phyloP scores from a whole-genome alignment of 1,140 invertebrate genomes.

The Tetramorium parvispinum region DNA sequence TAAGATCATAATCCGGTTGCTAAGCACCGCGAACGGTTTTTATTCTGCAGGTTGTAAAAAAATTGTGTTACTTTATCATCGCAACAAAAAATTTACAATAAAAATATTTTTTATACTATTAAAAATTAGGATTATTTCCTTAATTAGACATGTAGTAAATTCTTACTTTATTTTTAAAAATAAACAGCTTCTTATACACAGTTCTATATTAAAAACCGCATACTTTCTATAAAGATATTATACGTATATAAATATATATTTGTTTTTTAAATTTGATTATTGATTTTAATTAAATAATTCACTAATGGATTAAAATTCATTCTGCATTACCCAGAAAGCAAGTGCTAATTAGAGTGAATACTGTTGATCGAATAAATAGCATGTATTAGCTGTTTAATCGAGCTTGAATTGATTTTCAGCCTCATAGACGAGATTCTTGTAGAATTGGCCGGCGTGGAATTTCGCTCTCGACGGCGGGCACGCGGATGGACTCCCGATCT shows the following conservation, averaged over 20 bases:
- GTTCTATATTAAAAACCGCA: background rate
- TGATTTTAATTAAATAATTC: background rate
- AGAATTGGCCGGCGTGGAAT: conserved; percentile 25
- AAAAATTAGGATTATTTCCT: background rate
- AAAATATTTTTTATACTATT: background rate
- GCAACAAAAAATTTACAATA: background rate
- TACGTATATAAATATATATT: background rate
- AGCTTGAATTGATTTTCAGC: conserved; percentile 4
- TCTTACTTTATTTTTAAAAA: background rate
- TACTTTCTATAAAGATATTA: background rate
- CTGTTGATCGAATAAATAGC: background rate
- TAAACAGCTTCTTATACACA: background rate
- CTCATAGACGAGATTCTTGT: background rate
- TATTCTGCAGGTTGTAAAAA: background rate
- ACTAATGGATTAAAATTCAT: background rate
- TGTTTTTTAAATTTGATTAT: too few species aligned
- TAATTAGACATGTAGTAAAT: background rate
- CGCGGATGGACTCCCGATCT: conserved; percentile 42
- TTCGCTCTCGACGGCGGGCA: conserved; percentile 60
- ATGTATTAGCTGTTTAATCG: background rate
- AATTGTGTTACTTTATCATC: too few species aligned
- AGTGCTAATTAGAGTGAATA: background rate
- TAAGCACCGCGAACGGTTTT: conserved; percentile 4
- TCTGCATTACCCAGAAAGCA: background rate
- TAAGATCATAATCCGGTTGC: conserved; percentile 24